A percentile compares a stretch with the other conserved stretches of the same genome.
Evolutionary conservation across 1,140 invertebrate species (phyloP).

Genomic region (Zaprionus vittiger): DNA sequence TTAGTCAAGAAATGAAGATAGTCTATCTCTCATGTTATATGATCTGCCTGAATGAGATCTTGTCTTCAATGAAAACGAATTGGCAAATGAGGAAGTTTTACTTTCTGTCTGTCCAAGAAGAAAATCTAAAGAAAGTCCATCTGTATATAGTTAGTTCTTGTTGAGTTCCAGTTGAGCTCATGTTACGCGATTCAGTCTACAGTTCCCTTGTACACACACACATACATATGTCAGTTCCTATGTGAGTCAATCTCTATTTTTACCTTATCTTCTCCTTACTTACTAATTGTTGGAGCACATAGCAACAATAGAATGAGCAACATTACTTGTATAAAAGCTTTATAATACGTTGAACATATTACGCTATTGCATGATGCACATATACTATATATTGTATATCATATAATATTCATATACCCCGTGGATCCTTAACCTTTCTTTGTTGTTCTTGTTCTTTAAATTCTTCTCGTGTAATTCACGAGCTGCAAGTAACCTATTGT

Average conservation of each 20-base stretch:
- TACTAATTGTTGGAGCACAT: neutral
- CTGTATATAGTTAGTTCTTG: neutral
- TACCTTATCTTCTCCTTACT: neutral
- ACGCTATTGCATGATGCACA: neutral
- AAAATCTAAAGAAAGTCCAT: neutral
- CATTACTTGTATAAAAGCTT: neutral
- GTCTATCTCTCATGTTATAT: neutral
- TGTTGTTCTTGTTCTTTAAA: too few species aligned
- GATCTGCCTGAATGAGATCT: neutral
- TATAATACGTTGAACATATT: neutral
- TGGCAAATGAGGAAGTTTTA: neutral
- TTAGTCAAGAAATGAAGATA: neutral
- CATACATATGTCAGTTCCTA: neutral
- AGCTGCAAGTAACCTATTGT: too few species aligned
- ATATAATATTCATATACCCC: too few species aligned
- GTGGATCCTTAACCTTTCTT: too few species aligned
- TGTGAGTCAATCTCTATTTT: neutral
- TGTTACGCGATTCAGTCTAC: too few species aligned
- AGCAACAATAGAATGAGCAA: neutral
- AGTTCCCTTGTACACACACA: neutral
- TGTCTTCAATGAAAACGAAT: neutral
- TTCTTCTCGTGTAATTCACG: too few species aligned
- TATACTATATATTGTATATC: too few species aligned
- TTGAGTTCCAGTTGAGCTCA: neutral
- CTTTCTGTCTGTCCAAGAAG: neutral